Evolutionary conservation across 1,140 invertebrate species (phyloP).

Genomic region (Drosophila asahinai): DNA sequence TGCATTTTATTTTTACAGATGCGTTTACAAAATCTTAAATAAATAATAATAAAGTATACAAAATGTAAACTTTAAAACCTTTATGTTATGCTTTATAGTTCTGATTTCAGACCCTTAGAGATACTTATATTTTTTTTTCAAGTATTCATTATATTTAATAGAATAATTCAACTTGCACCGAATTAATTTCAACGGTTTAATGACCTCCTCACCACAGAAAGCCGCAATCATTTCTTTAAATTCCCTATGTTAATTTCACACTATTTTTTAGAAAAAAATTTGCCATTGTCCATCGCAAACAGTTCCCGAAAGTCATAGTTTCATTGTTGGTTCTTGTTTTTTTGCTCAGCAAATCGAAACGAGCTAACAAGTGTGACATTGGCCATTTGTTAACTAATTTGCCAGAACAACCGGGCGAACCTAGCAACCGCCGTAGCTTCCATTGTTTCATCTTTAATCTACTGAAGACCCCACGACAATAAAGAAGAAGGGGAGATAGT

Average conservation of each 20-base stretch:
- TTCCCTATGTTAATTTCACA: slow-evolving; percentile 38
- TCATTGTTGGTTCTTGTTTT: slow-evolving; percentile 37
- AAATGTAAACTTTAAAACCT: background rate
- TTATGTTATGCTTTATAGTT: background rate
- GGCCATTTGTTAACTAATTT: slow-evolving; percentile 75
- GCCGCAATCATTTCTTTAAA: background rate
- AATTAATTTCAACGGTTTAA: slow-evolving; percentile 1
- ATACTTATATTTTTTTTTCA: too few relatives aligned
- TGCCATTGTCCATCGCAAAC: slow-evolving; percentile 17
- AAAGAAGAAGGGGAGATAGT: slow-evolving; percentile 14
- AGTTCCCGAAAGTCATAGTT: slow-evolving; percentile 32
- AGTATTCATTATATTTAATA: too few relatives aligned
- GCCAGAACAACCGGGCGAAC: slow-evolving; percentile 54
- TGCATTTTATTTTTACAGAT: background rate
- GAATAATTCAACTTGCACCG: background rate
- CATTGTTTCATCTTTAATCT: background rate
- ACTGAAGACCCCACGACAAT: slow-evolving; percentile 19
- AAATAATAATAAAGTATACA: background rate
- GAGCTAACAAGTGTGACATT: slow-evolving; percentile 78
- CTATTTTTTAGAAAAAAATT: slow-evolving; percentile 11
- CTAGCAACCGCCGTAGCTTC: background rate
- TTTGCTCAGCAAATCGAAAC: slow-evolving; percentile 68
- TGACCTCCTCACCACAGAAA: background rate
- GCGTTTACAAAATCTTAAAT: background rate
- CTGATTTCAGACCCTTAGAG: too few relatives aligned